Conservation (phyloP, 2,888 invertebrate genomes). For the Bugula neritina region DNA sequence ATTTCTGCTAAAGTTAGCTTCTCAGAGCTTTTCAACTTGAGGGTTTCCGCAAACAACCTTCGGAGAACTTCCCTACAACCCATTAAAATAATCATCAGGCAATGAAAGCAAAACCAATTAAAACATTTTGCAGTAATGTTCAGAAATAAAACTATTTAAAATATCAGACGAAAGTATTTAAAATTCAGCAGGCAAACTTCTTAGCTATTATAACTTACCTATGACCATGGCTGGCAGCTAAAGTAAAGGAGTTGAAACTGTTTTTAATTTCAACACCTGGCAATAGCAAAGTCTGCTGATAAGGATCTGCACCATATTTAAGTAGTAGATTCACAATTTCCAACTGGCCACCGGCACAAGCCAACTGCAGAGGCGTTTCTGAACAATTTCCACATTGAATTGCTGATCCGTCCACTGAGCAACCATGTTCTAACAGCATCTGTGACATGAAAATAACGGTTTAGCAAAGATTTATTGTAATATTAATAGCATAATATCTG, state of each 20-base stretch:
- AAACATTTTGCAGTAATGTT: too few species aligned
- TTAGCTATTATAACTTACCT: slow-evolving; percentile 34
- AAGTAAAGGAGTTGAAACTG: slow-evolving; percentile 80
- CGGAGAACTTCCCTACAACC: slow-evolving; percentile 65
- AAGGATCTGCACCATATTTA: slow-evolving; percentile 80
- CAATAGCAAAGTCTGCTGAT: slow-evolving; percentile 74
- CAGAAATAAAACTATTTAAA: too few species aligned
- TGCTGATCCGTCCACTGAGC: slow-evolving; percentile 78
- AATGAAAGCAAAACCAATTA: too few species aligned
- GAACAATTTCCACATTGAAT: slow-evolving; percentile 78
- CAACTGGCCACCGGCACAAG: slow-evolving; percentile 58
- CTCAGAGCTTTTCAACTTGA: slow-evolving; percentile 56
- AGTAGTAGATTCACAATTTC: slow-evolving; percentile 74
- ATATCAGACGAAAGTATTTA: too few species aligned
- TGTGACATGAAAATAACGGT: slow-evolving; percentile 48
- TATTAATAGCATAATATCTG: too few species aligned
- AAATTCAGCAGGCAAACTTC: too few species aligned
- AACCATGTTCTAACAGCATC: slow-evolving; percentile 67
- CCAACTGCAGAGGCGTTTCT: slow-evolving; percentile 78
- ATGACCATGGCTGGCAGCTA: slow-evolving; percentile 83
- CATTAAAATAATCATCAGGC: too few species aligned
- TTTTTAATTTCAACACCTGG: slow-evolving; percentile 81
- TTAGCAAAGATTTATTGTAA: not conserved
- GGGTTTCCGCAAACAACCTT: slow-evolving; percentile 69
- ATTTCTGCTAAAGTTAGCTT: slow-evolving; percentile 82